phyloP scores from a whole-genome alignment of 2,888 invertebrate genomes.

The Dynastes maya region DNA sequence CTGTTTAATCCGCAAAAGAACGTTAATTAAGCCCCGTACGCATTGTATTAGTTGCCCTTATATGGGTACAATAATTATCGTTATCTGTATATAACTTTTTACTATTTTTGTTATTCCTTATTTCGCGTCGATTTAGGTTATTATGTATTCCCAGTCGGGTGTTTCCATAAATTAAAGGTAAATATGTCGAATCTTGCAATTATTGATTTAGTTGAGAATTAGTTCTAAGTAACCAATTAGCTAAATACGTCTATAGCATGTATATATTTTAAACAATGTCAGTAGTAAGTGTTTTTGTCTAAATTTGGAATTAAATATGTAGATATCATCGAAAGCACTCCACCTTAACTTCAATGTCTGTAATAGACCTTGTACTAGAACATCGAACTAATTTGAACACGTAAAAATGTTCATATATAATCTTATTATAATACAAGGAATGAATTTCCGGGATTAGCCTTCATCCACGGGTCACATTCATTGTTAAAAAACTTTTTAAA shows the following conservation, averaged over 20 bases:
- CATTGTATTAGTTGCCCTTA: slow-evolving; percentile 30
- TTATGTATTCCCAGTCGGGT: slow-evolving; percentile 22
- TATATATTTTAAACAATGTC: neutral
- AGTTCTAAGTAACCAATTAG: slow-evolving; percentile 3
- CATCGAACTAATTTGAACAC: no score
- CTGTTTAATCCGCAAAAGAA: slow-evolving; percentile 36
- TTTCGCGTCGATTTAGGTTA: slow-evolving; percentile 19
- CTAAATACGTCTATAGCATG: neutral
- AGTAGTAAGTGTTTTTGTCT: no score
- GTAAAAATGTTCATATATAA: no score
- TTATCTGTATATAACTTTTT: slow-evolving; percentile 11
- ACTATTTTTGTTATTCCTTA: slow-evolving; percentile 21
- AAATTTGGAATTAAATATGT: no score
- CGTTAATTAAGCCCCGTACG: slow-evolving; percentile 34
- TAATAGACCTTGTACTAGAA: neutral
- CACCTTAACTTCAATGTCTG: no score
- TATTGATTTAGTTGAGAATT: slow-evolving; percentile 10
- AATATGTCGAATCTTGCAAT: slow-evolving; percentile 1
- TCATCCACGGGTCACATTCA: no score
- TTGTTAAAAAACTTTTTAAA: no score
- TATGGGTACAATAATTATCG: slow-evolving; percentile 29
- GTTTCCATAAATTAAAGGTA: neutral
- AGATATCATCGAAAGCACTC: no score
- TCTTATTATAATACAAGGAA: no score
- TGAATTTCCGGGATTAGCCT: no score